Conservation (phyloP, 30 jellyfish, hydroid and myxozoan species). For the Cassiopea xamachana region DNA sequence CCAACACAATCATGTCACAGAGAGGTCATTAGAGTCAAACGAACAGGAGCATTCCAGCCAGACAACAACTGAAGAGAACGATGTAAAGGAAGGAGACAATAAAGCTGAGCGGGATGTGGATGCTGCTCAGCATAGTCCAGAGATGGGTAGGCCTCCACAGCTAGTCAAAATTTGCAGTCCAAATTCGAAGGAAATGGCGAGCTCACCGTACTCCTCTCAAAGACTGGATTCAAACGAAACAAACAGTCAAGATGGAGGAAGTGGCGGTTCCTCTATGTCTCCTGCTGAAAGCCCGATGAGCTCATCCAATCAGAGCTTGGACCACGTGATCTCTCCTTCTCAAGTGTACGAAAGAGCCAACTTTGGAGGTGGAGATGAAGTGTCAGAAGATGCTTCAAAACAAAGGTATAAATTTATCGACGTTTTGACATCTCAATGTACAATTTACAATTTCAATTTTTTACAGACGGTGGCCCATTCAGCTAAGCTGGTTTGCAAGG, state of each 20-base stretch:
- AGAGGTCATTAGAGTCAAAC: not conserved
- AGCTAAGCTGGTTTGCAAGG: too few relatives aligned
- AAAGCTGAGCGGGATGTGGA: constrained; percentile 14
- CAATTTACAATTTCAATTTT: too few relatives aligned
- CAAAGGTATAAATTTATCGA: constrained; percentile 36
- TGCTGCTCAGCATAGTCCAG: constrained; percentile 5
- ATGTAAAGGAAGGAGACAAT: constrained; percentile 25
- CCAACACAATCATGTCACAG: constrained; percentile 20
- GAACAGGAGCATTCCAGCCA: not conserved
- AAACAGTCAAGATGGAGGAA: constrained; percentile 60
- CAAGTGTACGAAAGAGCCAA: constrained; percentile 48
- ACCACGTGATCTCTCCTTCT: constrained; percentile 51
- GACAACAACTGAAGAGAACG: not conserved
- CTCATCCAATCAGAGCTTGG: constrained; percentile 66
- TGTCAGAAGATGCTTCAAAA: constrained; percentile 55
- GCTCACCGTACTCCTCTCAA: constrained; percentile 43
- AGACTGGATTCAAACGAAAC: constrained; percentile 55
- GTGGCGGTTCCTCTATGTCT: constrained; percentile 36
- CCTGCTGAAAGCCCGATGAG: constrained; percentile 55
- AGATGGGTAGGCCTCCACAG: constrained; percentile 33
- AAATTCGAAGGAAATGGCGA: constrained; percentile 29
- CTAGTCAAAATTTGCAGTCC: constrained; percentile 4
- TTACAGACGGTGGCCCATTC: too few relatives aligned
- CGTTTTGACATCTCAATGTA: too few relatives aligned
- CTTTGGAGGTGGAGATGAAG: constrained; percentile 11